phyloP scores from a whole-genome alignment of 2,113 vertebrate genomes.

The Etheostoma spectabile region DNA sequence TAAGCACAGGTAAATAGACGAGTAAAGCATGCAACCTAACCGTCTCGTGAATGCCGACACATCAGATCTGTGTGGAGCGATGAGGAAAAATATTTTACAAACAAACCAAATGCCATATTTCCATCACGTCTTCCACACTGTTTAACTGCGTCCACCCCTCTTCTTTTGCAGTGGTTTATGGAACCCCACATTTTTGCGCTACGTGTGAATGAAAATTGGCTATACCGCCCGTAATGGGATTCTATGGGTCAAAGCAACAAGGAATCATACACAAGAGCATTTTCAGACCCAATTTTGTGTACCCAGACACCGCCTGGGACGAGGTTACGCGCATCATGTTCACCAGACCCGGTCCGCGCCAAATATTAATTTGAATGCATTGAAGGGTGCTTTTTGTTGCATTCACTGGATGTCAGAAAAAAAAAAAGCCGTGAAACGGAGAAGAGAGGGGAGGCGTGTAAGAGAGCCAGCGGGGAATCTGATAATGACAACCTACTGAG shows the following conservation, averaged over 20 bases:
- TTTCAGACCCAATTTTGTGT: constrained; percentile 46
- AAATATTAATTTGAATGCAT: constrained; percentile 35
- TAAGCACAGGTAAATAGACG: neutral
- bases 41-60: no score
- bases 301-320: constrained; percentile 31
- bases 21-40: no score
- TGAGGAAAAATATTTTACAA: no score
- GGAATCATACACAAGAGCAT: constrained; percentile 38
- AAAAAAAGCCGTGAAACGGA: constrained; percentile 42
- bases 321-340: constrained; percentile 25
- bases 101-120: no score
- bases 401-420: constrained; percentile 32
- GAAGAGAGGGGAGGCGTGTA: constrained; percentile 21
- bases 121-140: no score
- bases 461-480: constrained; percentile 33
- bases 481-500: constrained; percentile 62
- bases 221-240: neutral
- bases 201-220: neutral
- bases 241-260: neutral
- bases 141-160: no score
- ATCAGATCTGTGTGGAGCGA: no score
- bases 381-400: constrained; percentile 8
- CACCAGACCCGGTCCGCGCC: constrained; percentile 5
- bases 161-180: no score
- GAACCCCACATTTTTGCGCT: neutral